These are phyloP conservation scores for Scaptomyza parva DNA, from an alignment of 2,888 invertebrate genomes.

Conservation along the genomic window DNA sequence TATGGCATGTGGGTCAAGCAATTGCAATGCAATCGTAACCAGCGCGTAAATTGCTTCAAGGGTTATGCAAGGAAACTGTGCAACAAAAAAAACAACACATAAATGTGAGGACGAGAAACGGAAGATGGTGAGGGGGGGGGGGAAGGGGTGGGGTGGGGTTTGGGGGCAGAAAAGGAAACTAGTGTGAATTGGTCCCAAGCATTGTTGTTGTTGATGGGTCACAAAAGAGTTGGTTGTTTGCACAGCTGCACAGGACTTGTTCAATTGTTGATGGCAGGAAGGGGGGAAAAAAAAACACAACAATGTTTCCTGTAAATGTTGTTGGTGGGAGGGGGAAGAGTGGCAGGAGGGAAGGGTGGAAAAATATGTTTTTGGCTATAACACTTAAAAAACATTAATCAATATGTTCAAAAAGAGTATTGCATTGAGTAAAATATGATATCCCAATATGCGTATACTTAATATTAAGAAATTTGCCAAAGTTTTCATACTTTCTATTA, in stretches of 20 bases:
- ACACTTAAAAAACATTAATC: too few species aligned
- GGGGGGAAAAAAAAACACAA: too few species aligned
- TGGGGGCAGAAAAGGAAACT: conserved; percentile 8
- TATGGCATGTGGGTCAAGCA: conserved; percentile 70
- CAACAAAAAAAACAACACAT: background rate
- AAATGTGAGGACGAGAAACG: background rate
- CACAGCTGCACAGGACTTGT: background rate
- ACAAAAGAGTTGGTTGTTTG: background rate
- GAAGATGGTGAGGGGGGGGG: background rate
- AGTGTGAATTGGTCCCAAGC: conserved; percentile 52
- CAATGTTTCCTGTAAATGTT: too few species aligned
- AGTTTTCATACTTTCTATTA: too few species aligned
- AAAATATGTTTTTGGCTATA: too few species aligned
- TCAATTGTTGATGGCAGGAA: background rate
- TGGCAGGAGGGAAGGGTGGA: too few species aligned
- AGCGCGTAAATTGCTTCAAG: conserved; percentile 60
- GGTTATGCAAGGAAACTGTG: conserved; percentile 15
- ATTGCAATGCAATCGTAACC: conserved; percentile 62
- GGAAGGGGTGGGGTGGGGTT: background rate
- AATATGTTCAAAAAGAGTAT: too few species aligned
- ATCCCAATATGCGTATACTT: too few species aligned
- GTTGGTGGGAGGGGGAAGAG: too few species aligned
- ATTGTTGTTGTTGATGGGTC: conserved; percentile 23
- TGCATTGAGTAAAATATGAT: too few species aligned
- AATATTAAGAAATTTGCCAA: too few species aligned